Evolutionary conservation across 2,797 vertebrate genomes (phyloP).

Genomic region (Balearica regulorum): DNA sequence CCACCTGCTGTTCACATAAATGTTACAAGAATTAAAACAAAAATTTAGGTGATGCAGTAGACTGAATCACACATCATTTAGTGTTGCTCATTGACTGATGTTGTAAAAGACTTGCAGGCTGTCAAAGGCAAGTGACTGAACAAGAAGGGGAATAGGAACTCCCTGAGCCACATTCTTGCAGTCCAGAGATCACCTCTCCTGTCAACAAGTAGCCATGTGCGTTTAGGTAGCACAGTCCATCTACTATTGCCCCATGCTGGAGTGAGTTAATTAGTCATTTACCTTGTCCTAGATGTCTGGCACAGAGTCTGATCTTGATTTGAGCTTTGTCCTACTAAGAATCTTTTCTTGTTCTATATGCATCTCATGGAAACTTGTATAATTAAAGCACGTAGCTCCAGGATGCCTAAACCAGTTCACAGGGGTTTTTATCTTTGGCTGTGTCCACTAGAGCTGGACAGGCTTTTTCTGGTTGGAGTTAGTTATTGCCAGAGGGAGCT

Average conservation of each 20-base stretch:
- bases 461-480: background rate
- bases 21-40: background rate
- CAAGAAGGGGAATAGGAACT: background rate
- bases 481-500: background rate
- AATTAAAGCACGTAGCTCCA: constrained; percentile 33
- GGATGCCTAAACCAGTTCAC: constrained; percentile 37
- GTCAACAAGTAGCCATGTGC: background rate
- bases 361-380: background rate
- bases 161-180: constrained; percentile 22
- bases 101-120: background rate
- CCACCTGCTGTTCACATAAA: background rate
- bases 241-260: background rate
- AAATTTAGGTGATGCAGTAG: background rate
- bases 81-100: background rate
- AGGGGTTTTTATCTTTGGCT: background rate
- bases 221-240: background rate
- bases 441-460: background rate
- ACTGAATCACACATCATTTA: background rate
- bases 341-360: constrained; percentile 7
- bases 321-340: constrained; percentile 32
- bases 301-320: constrained; percentile 11
- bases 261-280: background rate
- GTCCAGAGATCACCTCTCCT: background rate
- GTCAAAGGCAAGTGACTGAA: constrained; percentile 3
- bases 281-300: constrained; percentile 21